Base-by-base conservation (phyloP, 2,797 vertebrate species). In the Rhinophrynus dorsalis region DNA sequence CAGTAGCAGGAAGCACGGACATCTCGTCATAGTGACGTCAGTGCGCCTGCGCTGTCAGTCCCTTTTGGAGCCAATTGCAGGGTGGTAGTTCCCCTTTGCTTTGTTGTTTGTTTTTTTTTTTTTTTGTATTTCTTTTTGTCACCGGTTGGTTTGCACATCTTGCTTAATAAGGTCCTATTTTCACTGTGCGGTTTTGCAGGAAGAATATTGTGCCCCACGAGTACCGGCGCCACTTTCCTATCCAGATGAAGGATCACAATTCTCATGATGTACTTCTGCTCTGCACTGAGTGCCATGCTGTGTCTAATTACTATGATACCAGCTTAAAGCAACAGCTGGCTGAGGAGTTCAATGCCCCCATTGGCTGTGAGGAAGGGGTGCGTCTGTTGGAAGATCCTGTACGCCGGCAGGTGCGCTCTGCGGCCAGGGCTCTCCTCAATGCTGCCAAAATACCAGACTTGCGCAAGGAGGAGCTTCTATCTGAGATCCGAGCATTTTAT, bases 171-270 rank as follows among this genome's bases (percentile, higher is more conserved):
- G n/a, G n/a, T n/a, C n/a, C 5, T 29, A 10, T 27, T 4, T 44
- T 20, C 29, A 26, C 24, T 11, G n/a, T 3, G 12, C 70, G 51
- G 75, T 18, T 77, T 21, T 68, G 51, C 65, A 99, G 97, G 86
- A 99, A 99, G 78, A 99, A 99, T 29, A 88, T 99, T 20, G 93
- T 99, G 26, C 97, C 97, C 0, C 97, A 98, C 0, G 96, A 99
- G 74, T 99, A 99, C 85, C 82, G 96, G 1, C 95, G 94, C 1
- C 95, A 99, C 77, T 99, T 99, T 55, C 97, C 97, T 23, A 84
- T 90, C 0, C 94, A 98, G 85, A 96, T 99, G 95, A 99, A 99
- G 82, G 95, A 98, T 87, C 97, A 99, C 87, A 99, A 96, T 81
- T 99, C 96, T 2, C 97, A 99, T 0, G 97, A 99, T 0, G 95